phyloP scores from a whole-genome alignment of 2,113 vertebrate genomes.

The Hepsetus odoe region DNA sequence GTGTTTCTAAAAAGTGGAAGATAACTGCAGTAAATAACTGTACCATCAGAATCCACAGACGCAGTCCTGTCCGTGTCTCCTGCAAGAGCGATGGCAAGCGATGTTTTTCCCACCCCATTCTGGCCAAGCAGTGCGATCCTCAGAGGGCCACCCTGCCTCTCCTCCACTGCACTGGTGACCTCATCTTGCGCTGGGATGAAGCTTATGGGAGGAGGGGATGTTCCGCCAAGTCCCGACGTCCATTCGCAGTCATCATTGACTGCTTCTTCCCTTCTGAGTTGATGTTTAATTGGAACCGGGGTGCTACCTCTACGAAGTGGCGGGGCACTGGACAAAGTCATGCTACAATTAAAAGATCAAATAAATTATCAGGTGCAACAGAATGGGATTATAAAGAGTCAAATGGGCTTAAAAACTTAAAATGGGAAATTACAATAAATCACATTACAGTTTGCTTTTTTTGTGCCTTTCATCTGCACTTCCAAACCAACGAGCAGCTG shows the following conservation, averaged over 20 bases:
- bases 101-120: conserved; percentile 86
- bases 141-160: conserved; percentile 63
- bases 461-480: too few species aligned
- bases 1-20: background rate
- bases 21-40: background rate
- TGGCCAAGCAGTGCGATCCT: conserved; percentile 83
- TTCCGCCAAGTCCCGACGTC: conserved; percentile 69
- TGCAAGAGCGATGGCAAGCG: conserved; percentile 80
- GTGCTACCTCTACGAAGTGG: conserved; percentile 85
- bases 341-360: conserved; percentile 4
- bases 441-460: too few species aligned
- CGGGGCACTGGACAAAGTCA: conserved; percentile 73
- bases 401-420: background rate
- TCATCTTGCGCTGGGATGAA: conserved; percentile 76
- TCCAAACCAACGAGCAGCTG: too few species aligned
- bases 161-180: conserved; percentile 62
- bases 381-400: background rate
- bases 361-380: background rate
- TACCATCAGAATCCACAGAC: conserved; percentile 73
- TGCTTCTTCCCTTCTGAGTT: conserved; percentile 79
- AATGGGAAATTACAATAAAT: background rate
- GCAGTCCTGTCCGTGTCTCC: conserved; percentile 72
- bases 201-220: conserved; percentile 68
- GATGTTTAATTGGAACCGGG: conserved; percentile 86
- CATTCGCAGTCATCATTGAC: conserved; percentile 86